Evolutionary conservation across 92 coral and sea anemone species (phyloP).

Genomic region (Micromussa lordhowensis): DNA sequence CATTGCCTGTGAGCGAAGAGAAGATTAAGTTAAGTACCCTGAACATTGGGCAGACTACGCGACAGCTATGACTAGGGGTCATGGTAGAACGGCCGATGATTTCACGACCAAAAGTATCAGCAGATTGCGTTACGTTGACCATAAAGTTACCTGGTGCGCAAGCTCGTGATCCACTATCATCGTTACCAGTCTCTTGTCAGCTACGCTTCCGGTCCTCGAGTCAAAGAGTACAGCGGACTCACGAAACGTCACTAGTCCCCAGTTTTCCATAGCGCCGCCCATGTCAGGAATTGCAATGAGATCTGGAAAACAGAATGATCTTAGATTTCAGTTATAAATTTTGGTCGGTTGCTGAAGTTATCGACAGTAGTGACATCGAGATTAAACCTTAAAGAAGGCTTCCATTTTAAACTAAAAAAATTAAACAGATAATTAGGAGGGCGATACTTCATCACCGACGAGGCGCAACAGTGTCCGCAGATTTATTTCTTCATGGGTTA

Average conservation of each 20-base stretch:
- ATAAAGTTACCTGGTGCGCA: constrained; percentile 72
- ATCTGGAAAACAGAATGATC: constrained; percentile 41
- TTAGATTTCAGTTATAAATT: neutral
- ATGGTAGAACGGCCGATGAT: too few relatives aligned
- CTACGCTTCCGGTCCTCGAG: constrained; percentile 59
- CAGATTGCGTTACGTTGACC: neutral
- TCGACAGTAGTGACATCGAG: neutral
- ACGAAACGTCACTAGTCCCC: constrained; percentile 93
- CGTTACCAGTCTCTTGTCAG: constrained; percentile 68
- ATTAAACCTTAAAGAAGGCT: neutral
- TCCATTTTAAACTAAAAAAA: neutral
- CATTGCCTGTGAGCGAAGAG: too few relatives aligned
- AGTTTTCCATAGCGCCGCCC: constrained; percentile 98
- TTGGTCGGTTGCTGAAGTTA: neutral
- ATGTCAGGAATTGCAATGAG: constrained; percentile 91
- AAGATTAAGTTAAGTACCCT: too few relatives aligned
- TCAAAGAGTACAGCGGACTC: constrained; percentile 72
- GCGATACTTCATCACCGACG: neutral
- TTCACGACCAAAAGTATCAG: too few relatives aligned
- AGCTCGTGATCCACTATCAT: constrained; percentile 77
- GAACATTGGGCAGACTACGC: too few relatives aligned
- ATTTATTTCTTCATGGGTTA: neutral
- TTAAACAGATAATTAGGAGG: neutral
- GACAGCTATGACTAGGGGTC: too few relatives aligned
- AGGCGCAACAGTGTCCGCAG: neutral